Base-by-base conservation (phyloP, 2,888 invertebrate species). In the Autographa pulchrina region DNA sequence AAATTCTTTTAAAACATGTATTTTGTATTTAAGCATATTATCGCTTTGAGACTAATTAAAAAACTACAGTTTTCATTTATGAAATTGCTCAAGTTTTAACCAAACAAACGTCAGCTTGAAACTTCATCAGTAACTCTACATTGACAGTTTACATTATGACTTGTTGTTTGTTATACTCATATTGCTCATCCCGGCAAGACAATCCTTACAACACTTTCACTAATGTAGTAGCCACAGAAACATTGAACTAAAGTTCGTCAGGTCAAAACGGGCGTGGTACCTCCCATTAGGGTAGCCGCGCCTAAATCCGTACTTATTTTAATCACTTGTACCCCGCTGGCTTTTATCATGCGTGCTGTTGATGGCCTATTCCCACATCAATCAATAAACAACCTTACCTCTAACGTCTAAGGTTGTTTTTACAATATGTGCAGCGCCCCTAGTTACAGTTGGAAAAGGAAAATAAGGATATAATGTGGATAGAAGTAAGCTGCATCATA, bases 261-360 rank as follows among this genome's bases (percentile, higher is more conserved):
- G 82, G 87, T 81, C 80, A 84, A 73, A 78, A 75, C 79, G 86
- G 88, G 89, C 86, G 90, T 87, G 90, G 88, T 84, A 81, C 82
- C 82, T 84, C 85, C 90, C 88, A 89, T 91, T 90, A 90, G 85
- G 89, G 86, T 83, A 86, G 89, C 92, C 92, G 91, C 93, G 87
- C 93, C 93, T 91, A 93, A 93, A 93, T 93, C 92, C 93, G 89
- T 92, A 92, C 93, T 94, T 93, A 94, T 93, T 94, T 94, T 94
- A 94, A 94, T 94, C 94, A 93, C 93, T 91, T 88, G 89, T 89
- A 86, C 90, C 91, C 92, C 88, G 90, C 91, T 90, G 91, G 89
- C 90, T 91, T 91, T 91, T 92, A 93, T 93, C 92, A 93, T 92
- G 91, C 90, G 91, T 92, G 91, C 89, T 87, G 85, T 89, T 91